Percentiles rank a stretch among this genome's conserved stretches.
These are phyloP conservation scores for Idaea dimidiata DNA, from an alignment of 2,888 invertebrate species.

Conservation along the genomic window DNA sequence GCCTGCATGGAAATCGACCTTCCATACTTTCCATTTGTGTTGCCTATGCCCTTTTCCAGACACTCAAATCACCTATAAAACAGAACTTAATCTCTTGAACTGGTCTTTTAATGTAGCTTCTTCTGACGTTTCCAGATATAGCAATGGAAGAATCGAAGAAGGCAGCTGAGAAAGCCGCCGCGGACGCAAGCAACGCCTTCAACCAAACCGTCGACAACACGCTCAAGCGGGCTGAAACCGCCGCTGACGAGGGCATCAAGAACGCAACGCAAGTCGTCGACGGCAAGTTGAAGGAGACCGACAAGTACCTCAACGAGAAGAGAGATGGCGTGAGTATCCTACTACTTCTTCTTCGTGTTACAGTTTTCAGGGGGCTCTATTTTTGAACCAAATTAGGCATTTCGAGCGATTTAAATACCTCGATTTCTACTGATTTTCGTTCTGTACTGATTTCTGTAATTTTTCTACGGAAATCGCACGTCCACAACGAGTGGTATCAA, in stretches of 20 bases:
- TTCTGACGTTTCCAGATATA: conserved; percentile 43
- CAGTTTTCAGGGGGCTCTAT: no score
- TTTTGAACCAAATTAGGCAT: no score
- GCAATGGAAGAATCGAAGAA: conserved; percentile 75
- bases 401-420: no score
- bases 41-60: no score
- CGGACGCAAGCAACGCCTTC: conserved; percentile 71
- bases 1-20: no score
- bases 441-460: no score
- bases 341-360: neutral
- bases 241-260: conserved; percentile 80
- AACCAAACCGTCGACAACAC: conserved; percentile 68
- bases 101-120: neutral
- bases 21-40: no score
- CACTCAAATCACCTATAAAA: no score
- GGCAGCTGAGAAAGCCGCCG: conserved; percentile 72
- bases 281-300: conserved; percentile 82
- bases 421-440: no score
- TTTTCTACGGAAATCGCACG: no score
- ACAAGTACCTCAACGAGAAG: conserved; percentile 82
- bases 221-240: conserved; percentile 63
- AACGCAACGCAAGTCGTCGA: conserved; percentile 80
- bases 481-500: no score
- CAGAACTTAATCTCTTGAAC: neutral
- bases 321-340: conserved; percentile 62